phyloP scores from a whole-genome alignment of 2,113 vertebrate genomes.

The Cyphomyrus plagiostoma region DNA sequence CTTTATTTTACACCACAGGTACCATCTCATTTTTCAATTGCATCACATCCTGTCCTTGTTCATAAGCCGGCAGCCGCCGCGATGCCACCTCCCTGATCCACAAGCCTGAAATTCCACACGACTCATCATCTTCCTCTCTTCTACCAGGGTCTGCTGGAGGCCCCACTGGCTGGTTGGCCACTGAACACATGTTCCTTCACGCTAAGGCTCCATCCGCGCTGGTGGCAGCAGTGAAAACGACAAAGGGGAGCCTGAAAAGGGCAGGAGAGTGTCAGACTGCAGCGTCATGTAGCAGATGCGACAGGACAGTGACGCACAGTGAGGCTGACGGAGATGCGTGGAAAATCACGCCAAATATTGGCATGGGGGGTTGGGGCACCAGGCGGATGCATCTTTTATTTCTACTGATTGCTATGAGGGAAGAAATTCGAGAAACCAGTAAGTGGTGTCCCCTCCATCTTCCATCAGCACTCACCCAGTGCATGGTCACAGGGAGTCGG shows the following conservation, averaged over 20 bases:
- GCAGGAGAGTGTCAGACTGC: neutral
- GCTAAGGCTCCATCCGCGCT: neutral
- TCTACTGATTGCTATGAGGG: neutral
- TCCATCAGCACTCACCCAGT: neutral
- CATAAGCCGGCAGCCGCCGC: neutral
- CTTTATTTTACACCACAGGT: neutral
- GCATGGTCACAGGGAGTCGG: neutral
- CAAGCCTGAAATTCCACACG: neutral
- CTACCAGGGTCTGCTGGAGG: neutral
- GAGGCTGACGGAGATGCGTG: neutral
- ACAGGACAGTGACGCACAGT: neutral
- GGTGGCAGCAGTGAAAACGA: neutral
- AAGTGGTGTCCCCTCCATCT: neutral
- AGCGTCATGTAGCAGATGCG: neutral
- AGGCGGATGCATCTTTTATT: neutral
- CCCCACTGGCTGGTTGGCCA: neutral
- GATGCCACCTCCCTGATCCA: neutral
- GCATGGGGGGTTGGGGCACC: neutral
- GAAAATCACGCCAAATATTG: neutral
- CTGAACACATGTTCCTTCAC: neutral
- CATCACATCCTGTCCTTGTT: neutral
- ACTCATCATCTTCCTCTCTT: neutral
- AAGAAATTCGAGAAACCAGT: neutral
- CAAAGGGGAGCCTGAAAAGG: neutral
- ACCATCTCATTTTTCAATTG: neutral